Evolutionary conservation across 1,140 invertebrate species (phyloP).

Genomic region (Euura saliciscinereae): DNA sequence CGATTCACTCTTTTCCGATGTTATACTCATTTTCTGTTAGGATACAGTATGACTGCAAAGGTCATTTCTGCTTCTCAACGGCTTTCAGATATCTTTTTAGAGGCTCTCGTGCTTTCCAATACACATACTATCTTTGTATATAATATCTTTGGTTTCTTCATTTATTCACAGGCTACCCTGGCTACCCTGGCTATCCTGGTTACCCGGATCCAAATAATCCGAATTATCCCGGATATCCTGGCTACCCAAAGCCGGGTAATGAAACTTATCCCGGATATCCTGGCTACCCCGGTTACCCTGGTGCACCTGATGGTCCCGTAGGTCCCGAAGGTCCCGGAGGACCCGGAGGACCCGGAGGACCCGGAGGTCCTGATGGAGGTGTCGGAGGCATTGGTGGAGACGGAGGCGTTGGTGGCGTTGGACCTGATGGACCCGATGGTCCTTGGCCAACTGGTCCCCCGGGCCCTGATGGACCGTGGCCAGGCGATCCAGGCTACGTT

Average conservation of each 20-base stretch:
- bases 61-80: too few species aligned
- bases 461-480: constrained; percentile 49
- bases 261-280: constrained; percentile 13
- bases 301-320: constrained; percentile 17
- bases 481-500: constrained; percentile 43
- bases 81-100: too few species aligned
- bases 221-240: constrained; percentile 11
- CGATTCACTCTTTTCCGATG: too few species aligned
- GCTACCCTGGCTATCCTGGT: constrained; percentile 51
- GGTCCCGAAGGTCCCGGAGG: constrained; percentile 10
- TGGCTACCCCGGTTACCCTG: constrained; percentile 25
- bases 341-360: constrained; percentile 14
- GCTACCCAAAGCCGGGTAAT: constrained; percentile 7
- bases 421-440: constrained; percentile 36
- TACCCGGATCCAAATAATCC: constrained; percentile 47
- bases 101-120: too few species aligned
- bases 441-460: constrained; percentile 46
- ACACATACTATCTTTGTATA: too few species aligned
- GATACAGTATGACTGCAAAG: too few species aligned
- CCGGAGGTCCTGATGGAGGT: constrained; percentile 19
- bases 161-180: constrained; percentile 22
- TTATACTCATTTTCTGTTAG: too few species aligned
- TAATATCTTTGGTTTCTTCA: constrained; percentile 32
- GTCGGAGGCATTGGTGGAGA: constrained; percentile 26
- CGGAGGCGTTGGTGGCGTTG: constrained; percentile 33